These are phyloP conservation scores for Athrips mouffetella DNA, from an alignment of 2,888 invertebrate species.

Conservation along the genomic window DNA sequence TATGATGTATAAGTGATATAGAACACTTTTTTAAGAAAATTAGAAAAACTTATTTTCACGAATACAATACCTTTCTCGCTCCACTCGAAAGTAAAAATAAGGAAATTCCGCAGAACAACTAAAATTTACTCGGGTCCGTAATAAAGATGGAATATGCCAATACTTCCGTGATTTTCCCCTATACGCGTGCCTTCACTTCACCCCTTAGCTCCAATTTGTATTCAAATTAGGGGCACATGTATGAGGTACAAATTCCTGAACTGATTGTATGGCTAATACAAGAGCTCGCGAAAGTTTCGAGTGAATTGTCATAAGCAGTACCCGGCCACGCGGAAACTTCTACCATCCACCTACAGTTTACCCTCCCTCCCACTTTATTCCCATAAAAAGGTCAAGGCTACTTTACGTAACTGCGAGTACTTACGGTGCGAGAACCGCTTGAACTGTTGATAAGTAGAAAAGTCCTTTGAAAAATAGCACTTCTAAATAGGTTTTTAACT, in stretches of 20 bases:
- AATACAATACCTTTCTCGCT: too few species aligned
- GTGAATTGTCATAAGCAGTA: slow-evolving; percentile 28
- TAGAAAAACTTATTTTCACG: too few species aligned
- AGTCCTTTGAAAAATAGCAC: slow-evolving; percentile 19
- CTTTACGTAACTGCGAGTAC: slow-evolving; percentile 10
- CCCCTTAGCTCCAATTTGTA: slow-evolving; percentile 14
- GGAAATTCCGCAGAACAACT: background rate
- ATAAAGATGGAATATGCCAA: slow-evolving; percentile 5
- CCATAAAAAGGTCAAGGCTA: slow-evolving; percentile 26
- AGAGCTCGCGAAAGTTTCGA: slow-evolving; percentile 27
- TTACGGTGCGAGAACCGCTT: slow-evolving; percentile 9
- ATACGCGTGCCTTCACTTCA: slow-evolving; percentile 3
- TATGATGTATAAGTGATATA: too few species aligned
- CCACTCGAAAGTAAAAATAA: too few species aligned
- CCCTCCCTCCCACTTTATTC: background rate
- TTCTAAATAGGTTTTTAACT: slow-evolving; percentile 19
- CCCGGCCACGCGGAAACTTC: slow-evolving; percentile 25
- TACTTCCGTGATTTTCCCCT: background rate
- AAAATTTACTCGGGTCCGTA: slow-evolving; percentile 5
- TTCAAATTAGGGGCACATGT: slow-evolving; percentile 17
- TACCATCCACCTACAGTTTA: slow-evolving; percentile 14
- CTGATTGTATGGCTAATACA: slow-evolving; percentile 26
- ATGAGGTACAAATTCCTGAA: slow-evolving; percentile 23
- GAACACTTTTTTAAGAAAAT: too few species aligned
- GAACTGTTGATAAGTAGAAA: slow-evolving; percentile 17